A percentile compares a stretch with the other conserved stretches of the same genome.
These are phyloP conservation scores for Pantala flavescens DNA, from an alignment of 1,140 invertebrate genomes.

Conservation along the genomic window DNA sequence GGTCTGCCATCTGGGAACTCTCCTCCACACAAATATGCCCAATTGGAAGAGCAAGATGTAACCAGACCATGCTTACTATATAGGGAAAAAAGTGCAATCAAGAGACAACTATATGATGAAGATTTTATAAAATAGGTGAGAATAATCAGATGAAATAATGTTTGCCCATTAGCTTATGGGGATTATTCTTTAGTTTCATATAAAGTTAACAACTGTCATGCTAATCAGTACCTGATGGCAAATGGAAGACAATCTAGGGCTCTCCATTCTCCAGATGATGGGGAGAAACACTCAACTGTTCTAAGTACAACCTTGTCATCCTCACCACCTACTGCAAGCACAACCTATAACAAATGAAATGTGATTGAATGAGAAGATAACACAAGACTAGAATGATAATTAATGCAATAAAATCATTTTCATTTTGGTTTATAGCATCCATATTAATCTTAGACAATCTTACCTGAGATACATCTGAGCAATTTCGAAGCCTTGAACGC, in stretches of 20 bases:
- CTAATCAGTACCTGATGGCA: conserved; percentile 33
- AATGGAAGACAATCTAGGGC: conserved; percentile 37
- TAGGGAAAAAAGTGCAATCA: conserved; percentile 25
- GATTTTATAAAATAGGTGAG: neutral
- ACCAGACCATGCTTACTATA: conserved; percentile 44
- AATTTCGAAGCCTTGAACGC: conserved; percentile 34
- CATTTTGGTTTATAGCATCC: neutral
- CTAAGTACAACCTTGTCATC: conserved; percentile 46
- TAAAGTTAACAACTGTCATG: no score
- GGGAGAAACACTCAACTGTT: conserved; percentile 43
- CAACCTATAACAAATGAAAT: conserved; percentile 32
- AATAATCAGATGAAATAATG: no score
- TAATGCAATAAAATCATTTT: neutral
- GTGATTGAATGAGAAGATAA: neutral
- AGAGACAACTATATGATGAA: neutral
- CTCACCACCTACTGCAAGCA: conserved; percentile 45
- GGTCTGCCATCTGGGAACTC: conserved; percentile 46
- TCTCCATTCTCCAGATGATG: conserved; percentile 32
- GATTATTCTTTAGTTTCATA: no score
- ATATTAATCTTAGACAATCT: neutral
- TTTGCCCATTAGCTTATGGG: no score
- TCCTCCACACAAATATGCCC: conserved; percentile 45
- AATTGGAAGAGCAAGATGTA: conserved; percentile 39
- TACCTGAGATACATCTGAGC: conserved; percentile 28
- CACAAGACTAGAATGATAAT: neutral